phyloP scores from a whole-genome alignment of 2,797 vertebrate species.

The Cetoscarus ocellatus region DNA sequence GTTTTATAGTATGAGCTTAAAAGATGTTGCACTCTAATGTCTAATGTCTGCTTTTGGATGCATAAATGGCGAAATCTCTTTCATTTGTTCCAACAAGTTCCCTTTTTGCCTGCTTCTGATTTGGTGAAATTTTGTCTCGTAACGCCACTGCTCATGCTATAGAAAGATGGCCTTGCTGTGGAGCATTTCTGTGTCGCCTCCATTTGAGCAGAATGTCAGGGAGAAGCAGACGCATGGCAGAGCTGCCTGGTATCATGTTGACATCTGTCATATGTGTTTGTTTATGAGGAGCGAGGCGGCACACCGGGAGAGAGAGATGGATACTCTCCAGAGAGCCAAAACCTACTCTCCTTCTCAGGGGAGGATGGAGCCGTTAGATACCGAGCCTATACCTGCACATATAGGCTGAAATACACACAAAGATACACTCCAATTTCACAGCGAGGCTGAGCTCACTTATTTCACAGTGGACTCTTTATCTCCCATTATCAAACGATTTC shows the following conservation, averaged over 20 bases:
- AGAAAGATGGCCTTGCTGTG: conserved; percentile 29
- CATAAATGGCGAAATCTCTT: too few relatives aligned
- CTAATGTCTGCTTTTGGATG: too few relatives aligned
- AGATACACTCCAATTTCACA: conserved; percentile 13
- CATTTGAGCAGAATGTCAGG: conserved; percentile 27
- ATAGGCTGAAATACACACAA: background rate
- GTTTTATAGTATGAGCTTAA: too few relatives aligned
- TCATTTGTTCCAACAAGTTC: too few relatives aligned
- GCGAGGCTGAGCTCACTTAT: conserved; percentile 15
- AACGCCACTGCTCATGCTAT: background rate
- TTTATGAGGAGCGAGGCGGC: conserved; percentile 62
- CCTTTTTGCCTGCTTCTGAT: too few relatives aligned
- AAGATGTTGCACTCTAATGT: too few relatives aligned
- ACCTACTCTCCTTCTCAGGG: conserved; percentile 21
- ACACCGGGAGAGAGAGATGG: conserved; percentile 44
- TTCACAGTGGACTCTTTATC: conserved; percentile 53
- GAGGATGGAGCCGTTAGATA: conserved; percentile 6
- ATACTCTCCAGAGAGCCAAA: conserved; percentile 45
- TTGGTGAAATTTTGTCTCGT: too few relatives aligned
- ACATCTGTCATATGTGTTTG: conserved; percentile 75
- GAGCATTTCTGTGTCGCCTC: conserved; percentile 16
- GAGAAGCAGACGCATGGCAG: conserved; percentile 20
- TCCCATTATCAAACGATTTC: conserved; percentile 68
- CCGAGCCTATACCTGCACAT: conserved; percentile 17
- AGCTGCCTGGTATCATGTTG: conserved; percentile 54